These are phyloP conservation scores for Hypotaenidia philippensis DNA, from an alignment of 2,797 vertebrate species.

Conservation along the genomic window DNA sequence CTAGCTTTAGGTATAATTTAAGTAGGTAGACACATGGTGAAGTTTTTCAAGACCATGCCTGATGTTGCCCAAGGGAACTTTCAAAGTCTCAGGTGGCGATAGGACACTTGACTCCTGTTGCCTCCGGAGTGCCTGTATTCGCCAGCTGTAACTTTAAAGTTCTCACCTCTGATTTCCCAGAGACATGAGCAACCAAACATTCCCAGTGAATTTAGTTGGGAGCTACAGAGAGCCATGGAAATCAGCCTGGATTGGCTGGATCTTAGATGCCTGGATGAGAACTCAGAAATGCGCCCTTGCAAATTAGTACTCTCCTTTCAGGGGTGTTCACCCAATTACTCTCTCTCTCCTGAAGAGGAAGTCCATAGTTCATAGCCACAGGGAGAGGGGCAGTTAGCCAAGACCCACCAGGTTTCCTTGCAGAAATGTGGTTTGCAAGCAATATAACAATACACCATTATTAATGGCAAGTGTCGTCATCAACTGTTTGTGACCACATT, in stretches of 20 bases:
- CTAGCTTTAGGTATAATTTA: background rate
- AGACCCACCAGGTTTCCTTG: background rate
- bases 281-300: background rate
- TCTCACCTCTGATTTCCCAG: background rate
- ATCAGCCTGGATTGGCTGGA: background rate
- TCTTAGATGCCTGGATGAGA: background rate
- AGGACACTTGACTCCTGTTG: background rate
- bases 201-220: background rate
- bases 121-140: background rate
- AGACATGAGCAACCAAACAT: background rate
- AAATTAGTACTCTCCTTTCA: background rate
- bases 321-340: background rate
- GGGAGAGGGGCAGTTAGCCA: background rate
- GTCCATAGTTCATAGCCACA: fast-evolving
- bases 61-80: background rate
- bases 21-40: background rate
- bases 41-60: background rate
- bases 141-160: background rate
- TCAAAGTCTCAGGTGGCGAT: fast-evolving
- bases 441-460: background rate
- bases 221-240: background rate
- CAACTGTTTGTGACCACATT: background rate
- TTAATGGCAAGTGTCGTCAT: background rate
- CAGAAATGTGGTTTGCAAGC: background rate
- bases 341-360: background rate